Evolutionary conservation across 2,888 invertebrate genomes (phyloP).

Genomic region (Cheilosia vernalis): DNA sequence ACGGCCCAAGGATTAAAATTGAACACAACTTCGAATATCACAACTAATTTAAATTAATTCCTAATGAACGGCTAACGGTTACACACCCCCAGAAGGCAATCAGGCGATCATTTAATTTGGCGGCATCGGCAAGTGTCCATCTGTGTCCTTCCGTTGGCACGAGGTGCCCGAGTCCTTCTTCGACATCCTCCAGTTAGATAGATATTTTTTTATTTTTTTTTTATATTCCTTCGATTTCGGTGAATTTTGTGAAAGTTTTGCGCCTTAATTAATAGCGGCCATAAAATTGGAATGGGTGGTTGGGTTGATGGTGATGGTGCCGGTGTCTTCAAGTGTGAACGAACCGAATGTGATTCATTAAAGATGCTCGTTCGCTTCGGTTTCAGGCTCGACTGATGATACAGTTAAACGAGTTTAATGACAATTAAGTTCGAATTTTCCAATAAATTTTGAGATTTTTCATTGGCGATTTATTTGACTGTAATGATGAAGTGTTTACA

Average conservation of each 20-base stretch:
- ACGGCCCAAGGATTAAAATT: constrained; percentile 70
- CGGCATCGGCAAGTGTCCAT: constrained; percentile 58
- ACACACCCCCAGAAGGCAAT: constrained; percentile 67
- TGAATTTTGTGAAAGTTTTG: constrained; percentile 64
- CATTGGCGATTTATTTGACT: background rate
- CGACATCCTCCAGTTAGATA: background rate
- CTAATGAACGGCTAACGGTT: constrained; percentile 73
- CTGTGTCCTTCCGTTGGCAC: constrained; percentile 53
- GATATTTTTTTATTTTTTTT: background rate
- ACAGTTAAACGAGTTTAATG: constrained; percentile 64
- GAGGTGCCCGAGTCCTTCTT: constrained; percentile 1
- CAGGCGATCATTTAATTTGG: constrained; percentile 67
- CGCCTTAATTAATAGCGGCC: constrained; percentile 65
- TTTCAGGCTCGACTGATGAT: constrained; percentile 53
- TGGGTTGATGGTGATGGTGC: background rate
- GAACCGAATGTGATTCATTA: constrained; percentile 71
- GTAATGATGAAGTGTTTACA: background rate
- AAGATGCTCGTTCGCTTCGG: constrained; percentile 40
- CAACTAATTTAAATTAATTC: constrained; percentile 75
- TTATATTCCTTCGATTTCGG: constrained; percentile 45
- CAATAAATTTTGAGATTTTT: constrained; percentile 37
- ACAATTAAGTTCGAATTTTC: constrained; percentile 64
- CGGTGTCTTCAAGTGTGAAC: constrained; percentile 55
- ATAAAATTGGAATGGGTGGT: constrained; percentile 55
- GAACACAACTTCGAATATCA: constrained; percentile 74